Percentiles rank a stretch among this genome's conserved stretches.
These are phyloP conservation scores for Drosophila setifemur DNA, from an alignment of 1,140 invertebrate species.

Conservation along the genomic window DNA sequence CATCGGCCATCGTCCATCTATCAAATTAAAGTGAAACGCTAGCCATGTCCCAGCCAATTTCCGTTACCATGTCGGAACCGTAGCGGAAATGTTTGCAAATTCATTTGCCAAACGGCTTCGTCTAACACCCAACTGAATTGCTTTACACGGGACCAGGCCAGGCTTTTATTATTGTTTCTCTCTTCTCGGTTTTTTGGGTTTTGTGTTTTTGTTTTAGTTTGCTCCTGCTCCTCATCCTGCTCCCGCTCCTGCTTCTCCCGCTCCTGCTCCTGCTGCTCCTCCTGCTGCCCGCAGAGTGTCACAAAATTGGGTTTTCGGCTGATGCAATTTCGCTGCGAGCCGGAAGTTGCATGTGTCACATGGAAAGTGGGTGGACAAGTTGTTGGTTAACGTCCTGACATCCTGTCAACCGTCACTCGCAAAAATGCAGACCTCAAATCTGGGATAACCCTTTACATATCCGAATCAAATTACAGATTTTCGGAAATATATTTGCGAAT, in stretches of 20 bases:
- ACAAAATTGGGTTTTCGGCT: conserved; percentile 52
- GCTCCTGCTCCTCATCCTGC: too few relatives aligned
- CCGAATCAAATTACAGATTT: too few relatives aligned
- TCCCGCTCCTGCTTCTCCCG: too few relatives aligned
- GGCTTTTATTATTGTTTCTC: conserved; percentile 28
- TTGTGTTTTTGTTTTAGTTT: conserved; percentile 11
- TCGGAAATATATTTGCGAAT: too few relatives aligned
- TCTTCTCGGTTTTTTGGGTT: conserved; percentile 6
- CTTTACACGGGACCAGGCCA: conserved; percentile 9
- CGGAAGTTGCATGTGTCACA: conserved; percentile 74
- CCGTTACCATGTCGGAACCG: conserved; percentile 46
- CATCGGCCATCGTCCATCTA: conserved; percentile 23
- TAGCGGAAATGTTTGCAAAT: conserved; percentile 76
- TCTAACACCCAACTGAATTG: conserved; percentile 59
- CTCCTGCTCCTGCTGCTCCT: too few relatives aligned
- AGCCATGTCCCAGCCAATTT: conserved; percentile 68
- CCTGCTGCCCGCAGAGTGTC: conserved; percentile 54
- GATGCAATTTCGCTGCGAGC: conserved; percentile 73
- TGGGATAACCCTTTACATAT: too few relatives aligned
- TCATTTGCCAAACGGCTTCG: conserved; percentile 73
- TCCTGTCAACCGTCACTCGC: too few relatives aligned
- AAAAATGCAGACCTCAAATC: too few relatives aligned
- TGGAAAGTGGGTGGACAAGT: conserved; percentile 19
- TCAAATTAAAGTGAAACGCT: conserved; percentile 73
- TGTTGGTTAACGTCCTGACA: conserved; percentile 2